These are phyloP conservation scores for Meloidogyne floridensis DNA, from an alignment of 1,140 invertebrate genomes.

Conservation along the genomic window DNA sequence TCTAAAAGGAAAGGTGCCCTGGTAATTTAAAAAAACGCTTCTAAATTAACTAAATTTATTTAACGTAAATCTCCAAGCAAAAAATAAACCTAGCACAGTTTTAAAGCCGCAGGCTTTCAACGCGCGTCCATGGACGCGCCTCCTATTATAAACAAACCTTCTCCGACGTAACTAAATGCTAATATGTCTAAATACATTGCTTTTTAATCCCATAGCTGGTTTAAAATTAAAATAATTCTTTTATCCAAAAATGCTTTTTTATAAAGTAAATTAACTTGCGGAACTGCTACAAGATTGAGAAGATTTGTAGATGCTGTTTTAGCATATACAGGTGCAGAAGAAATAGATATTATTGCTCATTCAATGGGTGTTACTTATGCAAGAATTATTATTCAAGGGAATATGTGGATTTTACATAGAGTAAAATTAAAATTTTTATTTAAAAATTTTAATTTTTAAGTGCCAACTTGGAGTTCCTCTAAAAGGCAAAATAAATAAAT, in stretches of 20 bases:
- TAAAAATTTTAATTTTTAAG: background rate
- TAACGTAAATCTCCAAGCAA: too few species aligned
- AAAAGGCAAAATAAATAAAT: slow-evolving; percentile 6
- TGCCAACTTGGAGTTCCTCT: slow-evolving; percentile 23
- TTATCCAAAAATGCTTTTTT: background rate
- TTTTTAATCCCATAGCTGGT: too few species aligned
- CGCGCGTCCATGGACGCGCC: too few species aligned
- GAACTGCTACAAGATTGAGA: slow-evolving; percentile 30
- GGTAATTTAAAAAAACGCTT: too few species aligned
- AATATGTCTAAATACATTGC: too few species aligned
- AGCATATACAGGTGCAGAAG: slow-evolving; percentile 37
- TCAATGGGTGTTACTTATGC: slow-evolving; percentile 57
- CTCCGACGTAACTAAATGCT: too few species aligned
- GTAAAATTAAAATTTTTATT: background rate
- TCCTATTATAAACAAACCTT: too few species aligned
- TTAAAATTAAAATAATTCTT: too few species aligned
- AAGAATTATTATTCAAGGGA: slow-evolving; percentile 48
- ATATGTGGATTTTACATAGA: background rate
- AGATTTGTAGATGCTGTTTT: slow-evolving; percentile 49
- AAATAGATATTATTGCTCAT: slow-evolving; percentile 52
- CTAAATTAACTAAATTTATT: too few species aligned
- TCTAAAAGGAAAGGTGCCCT: too few species aligned
- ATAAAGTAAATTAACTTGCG: slow-evolving; percentile 25
- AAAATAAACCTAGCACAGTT: too few species aligned
- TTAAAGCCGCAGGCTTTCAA: too few species aligned